These are phyloP conservation scores for Paraescarpia echinospica DNA, from an alignment of 1,140 invertebrate genomes.

Conservation along the genomic window DNA sequence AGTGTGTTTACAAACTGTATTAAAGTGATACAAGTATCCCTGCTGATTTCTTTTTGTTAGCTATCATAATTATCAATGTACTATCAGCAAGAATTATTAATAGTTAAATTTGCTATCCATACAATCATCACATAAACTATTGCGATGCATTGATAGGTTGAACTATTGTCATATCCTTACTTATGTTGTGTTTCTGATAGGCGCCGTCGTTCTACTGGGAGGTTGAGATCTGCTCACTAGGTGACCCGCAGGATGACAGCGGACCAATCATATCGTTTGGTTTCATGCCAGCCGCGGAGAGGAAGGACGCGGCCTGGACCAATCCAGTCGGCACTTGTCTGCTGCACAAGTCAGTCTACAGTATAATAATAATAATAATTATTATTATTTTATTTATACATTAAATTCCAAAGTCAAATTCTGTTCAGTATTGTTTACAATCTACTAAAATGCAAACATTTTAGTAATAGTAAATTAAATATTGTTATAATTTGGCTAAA, in stretches of 20 bases:
- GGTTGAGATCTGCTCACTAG: conserved; percentile 54
- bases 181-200: conserved; percentile 32
- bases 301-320: conserved; percentile 56
- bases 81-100: no score
- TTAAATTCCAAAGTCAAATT: background rate
- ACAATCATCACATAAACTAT: no score
- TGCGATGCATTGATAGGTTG: no score
- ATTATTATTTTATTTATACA: background rate
- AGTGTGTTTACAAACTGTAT: no score
- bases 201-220: conserved; percentile 59
- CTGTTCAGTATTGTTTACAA: no score
- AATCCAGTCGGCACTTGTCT: conserved; percentile 57
- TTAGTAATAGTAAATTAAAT: no score
- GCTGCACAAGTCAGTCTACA: conserved; percentile 51
- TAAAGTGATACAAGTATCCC: no score
- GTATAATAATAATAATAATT: background rate
- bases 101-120: no score
- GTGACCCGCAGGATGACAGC: conserved; percentile 54
- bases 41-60: no score
- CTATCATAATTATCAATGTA: no score
- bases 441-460: no score
- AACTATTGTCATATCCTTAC: background rate
- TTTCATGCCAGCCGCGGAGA: conserved; percentile 55
- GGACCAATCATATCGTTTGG: conserved; percentile 56
- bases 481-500: no score